Evolutionary conservation across 2,797 vertebrate species (phyloP), one percentile per base, ranked within the genome.

Genomic region (Chelon labrosus): DNA sequence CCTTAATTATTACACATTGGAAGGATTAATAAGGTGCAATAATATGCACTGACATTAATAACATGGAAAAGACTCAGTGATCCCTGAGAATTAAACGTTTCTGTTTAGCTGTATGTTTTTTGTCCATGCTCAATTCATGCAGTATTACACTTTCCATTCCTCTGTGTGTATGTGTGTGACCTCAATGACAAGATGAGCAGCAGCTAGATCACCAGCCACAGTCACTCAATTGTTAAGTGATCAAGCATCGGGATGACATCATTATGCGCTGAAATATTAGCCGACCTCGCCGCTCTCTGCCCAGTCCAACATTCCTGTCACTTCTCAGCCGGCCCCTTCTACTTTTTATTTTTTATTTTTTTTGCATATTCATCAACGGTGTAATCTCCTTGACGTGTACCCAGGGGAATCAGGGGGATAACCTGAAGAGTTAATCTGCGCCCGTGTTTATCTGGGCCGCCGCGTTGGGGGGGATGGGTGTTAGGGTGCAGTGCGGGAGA

Each of bases 381-480:
- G 65, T 92, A 91, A 94, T 93, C 92, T 92, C 80, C 76, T 78
- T 81, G 87, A 67, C 85, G 85, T 92, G 89, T 66, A 79, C 80
- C 84, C 79, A 27, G 46, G 68, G 86, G 90, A 90, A 65, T 81
- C 79, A 44, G 41, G 63, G 81, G 87, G 89, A 93, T 92, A 88
- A 93, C 91, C 86, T 93, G 75, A 84, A 89, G 89, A 89, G 88
- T 90, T 93, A 86, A 90, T 86, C 83, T 81, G 70, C 49, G 80
- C 75, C 72, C 5, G 74, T 89, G 91, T 93, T 92, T 90, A 90
- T 93, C 83, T 82, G 63, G 62, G 82, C 79, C 16, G 19, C 68
- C 3, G 76, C 66, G 57, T 58, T 27, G 77, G 79, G 80, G 82
- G 74, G 22, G 22, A 22, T 47, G 77, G 80, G 70, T 75, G 85